Evolutionary conservation across 2,113 vertebrate species (phyloP), one percentile per base, ranked within the genome.

Genomic region (Phaetusa simplex): DNA sequence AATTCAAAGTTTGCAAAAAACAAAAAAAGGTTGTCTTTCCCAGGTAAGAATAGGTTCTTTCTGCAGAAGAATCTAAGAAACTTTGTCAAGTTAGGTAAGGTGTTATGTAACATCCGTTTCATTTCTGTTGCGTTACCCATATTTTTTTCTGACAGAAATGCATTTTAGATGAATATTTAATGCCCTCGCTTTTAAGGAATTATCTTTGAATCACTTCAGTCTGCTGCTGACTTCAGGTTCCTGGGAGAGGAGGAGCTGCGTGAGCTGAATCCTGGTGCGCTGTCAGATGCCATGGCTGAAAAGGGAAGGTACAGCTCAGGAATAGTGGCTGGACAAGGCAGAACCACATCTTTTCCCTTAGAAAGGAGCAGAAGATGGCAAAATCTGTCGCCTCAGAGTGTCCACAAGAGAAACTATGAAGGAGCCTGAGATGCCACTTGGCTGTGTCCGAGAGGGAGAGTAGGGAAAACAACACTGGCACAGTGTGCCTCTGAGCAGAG

Each of bases 131-230:
- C 71, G 52, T 65, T 92, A 34, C 30, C 8, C 6, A 1, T 40
- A 42, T 55, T 49, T 38, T 72, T 83, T 79, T 6, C 21, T 82
- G 69, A 45, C 36, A 82, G 23, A 78, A 72, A 49, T 89, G 38
- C 45, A 26, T 74, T 95, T 88, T 76, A 82, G 52, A 78, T 94
- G 20, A 91, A 95, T 91, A 65, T 89, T 95, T 90, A 87, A 95
- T 91, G 52, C 1, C 18, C 13, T 71, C 38, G 27, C 86, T 92
- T 89, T 96, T 90, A 95, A 93, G 73, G 79, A 84, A 67, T 36
- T 62, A 5, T 81, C 65, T 82, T 52, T 78, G 52, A 84, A 76
- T 97, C 36, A 45, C 32, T 77, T 66, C 7, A 55, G 59, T 67
- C 36, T 61, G 16, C 58, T 79, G 10, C 49, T 87, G 30, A 61